These are phyloP conservation scores for Oceanites oceanicus DNA, from an alignment of 2,113 vertebrate genomes.

Conservation along the genomic window DNA sequence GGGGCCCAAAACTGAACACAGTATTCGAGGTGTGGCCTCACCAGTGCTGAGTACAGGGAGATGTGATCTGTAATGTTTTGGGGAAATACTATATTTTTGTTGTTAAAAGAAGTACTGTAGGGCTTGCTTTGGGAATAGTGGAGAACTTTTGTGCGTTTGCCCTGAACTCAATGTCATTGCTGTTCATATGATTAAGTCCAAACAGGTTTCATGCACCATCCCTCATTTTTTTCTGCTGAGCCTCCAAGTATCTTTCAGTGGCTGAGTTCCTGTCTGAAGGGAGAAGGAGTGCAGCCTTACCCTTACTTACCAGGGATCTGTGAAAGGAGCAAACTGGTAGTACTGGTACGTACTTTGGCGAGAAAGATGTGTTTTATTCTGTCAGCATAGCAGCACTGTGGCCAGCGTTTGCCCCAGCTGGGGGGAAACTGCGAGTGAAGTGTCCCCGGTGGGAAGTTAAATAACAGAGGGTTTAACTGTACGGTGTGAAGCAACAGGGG, in stretches of 20 bases:
- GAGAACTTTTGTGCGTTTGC: not conserved
- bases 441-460: not conserved
- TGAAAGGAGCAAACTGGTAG: constrained; percentile 89
- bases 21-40: too few relatives aligned
- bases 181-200: constrained; percentile 74
- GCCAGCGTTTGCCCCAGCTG: not conserved
- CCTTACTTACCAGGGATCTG: constrained; percentile 91
- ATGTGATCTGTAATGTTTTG: not conserved
- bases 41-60: too few relatives aligned
- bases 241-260: constrained; percentile 92
- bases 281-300: constrained; percentile 81
- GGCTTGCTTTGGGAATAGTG: not conserved
- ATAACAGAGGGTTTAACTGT: not conserved
- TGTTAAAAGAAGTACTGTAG: not conserved
- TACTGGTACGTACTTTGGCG: constrained; percentile 80
- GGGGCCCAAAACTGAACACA: too few relatives aligned
- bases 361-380: not conserved
- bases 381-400: not conserved
- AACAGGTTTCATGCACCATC: constrained; percentile 87
- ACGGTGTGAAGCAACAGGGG: not conserved
- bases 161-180: not conserved
- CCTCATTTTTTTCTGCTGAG: constrained; percentile 83
- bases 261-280: constrained; percentile 89
- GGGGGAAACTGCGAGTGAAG: not conserved
- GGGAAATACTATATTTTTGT: not conserved